These are phyloP conservation scores for Gadopsis bispinosus DNA, from an alignment of 2,797 vertebrate genomes.

Conservation along the genomic window DNA sequence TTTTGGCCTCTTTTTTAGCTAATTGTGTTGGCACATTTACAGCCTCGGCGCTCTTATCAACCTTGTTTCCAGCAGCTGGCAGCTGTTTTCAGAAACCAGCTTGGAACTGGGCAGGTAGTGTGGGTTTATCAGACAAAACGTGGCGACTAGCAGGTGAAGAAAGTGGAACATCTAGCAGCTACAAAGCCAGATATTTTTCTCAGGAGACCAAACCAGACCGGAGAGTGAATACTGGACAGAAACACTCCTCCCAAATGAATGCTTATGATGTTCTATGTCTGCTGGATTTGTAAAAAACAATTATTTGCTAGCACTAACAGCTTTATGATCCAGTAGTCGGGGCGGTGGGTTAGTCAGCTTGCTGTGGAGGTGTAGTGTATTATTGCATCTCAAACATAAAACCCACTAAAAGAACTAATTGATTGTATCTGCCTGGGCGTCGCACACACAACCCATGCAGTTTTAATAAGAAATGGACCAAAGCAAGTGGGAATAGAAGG, in stretches of 20 bases:
- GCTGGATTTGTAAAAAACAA: background rate
- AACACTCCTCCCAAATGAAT: background rate
- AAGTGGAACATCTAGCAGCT: background rate
- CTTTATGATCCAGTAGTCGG: background rate
- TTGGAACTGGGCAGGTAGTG: too few relatives aligned
- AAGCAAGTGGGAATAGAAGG: constrained; percentile 24
- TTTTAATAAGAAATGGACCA: constrained; percentile 45
- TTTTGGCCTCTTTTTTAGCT: background rate
- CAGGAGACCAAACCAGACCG: background rate
- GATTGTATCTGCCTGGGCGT: background rate
- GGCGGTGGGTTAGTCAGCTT: background rate
- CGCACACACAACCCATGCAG: background rate
- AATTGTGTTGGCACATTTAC: background rate
- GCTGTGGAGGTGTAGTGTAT: background rate
- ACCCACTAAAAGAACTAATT: background rate
- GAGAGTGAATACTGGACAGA: background rate
- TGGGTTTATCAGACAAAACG: background rate
- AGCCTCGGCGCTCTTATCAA: background rate
- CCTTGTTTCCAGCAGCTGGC: background rate
- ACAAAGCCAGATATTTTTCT: background rate
- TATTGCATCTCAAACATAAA: background rate
- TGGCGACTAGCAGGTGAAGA: background rate
- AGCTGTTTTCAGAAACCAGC: background rate
- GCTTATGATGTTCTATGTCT: background rate
- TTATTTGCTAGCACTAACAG: background rate